These are phyloP conservation scores for Stercorarius parasiticus DNA, from an alignment of 2,113 vertebrate genomes.

Conservation along the genomic window DNA sequence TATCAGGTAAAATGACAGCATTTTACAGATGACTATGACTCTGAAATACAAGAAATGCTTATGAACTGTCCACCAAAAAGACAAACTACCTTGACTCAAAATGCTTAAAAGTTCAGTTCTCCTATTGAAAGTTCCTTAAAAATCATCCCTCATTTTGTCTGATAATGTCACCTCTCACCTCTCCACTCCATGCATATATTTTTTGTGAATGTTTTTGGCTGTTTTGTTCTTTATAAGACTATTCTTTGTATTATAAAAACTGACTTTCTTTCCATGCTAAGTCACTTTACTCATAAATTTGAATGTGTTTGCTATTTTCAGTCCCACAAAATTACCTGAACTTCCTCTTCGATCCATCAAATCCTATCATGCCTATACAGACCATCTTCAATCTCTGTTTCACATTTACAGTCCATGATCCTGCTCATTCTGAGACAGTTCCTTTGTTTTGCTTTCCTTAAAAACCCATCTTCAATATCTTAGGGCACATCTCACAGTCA, in stretches of 20 bases:
- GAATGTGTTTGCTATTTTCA: background rate
- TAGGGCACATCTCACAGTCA: background rate
- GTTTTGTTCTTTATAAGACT: background rate
- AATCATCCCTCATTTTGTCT: background rate
- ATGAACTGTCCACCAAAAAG: background rate
- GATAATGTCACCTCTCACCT: background rate
- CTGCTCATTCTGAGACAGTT: background rate
- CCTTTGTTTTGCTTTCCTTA: background rate
- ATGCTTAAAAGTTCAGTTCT: background rate
- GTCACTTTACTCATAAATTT: background rate
- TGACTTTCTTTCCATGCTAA: accelerated
- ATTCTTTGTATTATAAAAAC: background rate
- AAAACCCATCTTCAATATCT: background rate
- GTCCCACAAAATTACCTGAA: background rate
- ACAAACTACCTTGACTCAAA: background rate
- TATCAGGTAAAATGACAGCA: background rate
- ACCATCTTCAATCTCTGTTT: background rate
- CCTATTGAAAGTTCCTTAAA: background rate
- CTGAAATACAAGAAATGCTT: background rate
- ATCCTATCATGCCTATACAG: background rate
- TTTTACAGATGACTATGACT: background rate
- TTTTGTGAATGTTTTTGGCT: background rate
- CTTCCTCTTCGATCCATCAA: background rate
- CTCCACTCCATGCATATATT: background rate
- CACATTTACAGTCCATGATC: background rate